A percentile compares a stretch with the other conserved stretches of the same genome.
Conservation (phyloP, 2,113 vertebrate species). For the Sakesphorus luctuosus region DNA sequence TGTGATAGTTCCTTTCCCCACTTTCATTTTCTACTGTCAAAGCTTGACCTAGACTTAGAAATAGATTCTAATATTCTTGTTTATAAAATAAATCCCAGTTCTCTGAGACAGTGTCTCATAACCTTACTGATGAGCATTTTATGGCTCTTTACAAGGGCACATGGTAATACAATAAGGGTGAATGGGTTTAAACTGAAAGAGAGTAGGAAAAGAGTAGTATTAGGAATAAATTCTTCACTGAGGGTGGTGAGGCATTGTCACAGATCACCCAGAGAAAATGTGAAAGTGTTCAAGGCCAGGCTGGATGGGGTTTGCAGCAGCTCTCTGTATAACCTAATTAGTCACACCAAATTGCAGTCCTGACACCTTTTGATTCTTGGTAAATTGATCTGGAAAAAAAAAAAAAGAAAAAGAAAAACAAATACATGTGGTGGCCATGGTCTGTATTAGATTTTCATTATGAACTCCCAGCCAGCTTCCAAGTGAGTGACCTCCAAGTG, state of each 20-base stretch:
- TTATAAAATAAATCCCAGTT: background rate
- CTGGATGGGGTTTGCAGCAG: background rate
- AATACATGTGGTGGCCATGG: accelerated
- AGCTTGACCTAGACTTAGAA: background rate
- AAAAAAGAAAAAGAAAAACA: background rate
- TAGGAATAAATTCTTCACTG: background rate
- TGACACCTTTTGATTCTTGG: background rate
- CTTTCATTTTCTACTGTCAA: background rate
- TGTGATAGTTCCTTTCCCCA: background rate
- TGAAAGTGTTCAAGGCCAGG: accelerated
- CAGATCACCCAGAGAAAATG: background rate
- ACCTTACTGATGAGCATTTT: background rate
- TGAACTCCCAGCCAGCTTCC: background rate
- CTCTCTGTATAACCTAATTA: background rate
- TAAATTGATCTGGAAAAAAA: background rate
- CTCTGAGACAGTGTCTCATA: background rate
- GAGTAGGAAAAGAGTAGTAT: background rate
- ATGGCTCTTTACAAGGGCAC: background rate
- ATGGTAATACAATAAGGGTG: background rate
- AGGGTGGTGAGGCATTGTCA: background rate
- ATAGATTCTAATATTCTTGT: background rate
- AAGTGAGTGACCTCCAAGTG: background rate
- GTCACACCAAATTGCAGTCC: background rate
- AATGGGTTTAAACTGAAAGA: background rate
- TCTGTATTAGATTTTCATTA: background rate